Evolutionary conservation across 2,888 invertebrate genomes (phyloP), one percentile per base, ranked within the genome.

Genomic region (Rhagophthalmus giganteus): DNA sequence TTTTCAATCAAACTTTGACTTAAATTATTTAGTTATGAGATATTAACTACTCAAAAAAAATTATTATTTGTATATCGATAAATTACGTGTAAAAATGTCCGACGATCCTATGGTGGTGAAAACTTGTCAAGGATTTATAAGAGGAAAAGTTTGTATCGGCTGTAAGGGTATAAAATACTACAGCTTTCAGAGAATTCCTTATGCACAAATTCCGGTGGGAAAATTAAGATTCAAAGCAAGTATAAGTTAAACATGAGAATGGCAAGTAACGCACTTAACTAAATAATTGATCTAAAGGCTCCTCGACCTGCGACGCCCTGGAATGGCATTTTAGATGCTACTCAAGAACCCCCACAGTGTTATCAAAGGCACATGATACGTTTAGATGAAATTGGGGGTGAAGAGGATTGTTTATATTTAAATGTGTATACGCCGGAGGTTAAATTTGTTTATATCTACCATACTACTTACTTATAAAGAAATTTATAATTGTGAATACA

Each of bases 401-500:
- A 72, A 1, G 81, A 81, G 64, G 79, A 81, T 62, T 81, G 81
- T 53, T 45, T 62, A n/a, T 49, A 53, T 24, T 42, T 64, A 24
- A 64, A 65, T 47, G 60, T 62, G 15, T 63, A 69, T 49, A 73
- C 74, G 15, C 68, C 66, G 2, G 24, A 30, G 45, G 61, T 62
- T 50, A 53, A 6, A 20, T 5, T 5, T 20, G 7, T 20, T 20
- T 20, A 5, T 20, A 20, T 20, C 7, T 20, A 20, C 20, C 7
- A 20, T 20, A 5, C 20, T 20, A 20, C 3, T 20, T 5, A 3
- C 3, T 5, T 20, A 20, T 7, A 20, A 5, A 20, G 3, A 5
- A 20, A 7, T 7, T 7, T 20, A 5, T 20, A 7, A 5, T 20
- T 20, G 20, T 20, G 7, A 20, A 7, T 5, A 20, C 3, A 20